A percentile compares a stretch with the other conserved stretches of the same genome.
Evolutionary conservation across 2,797 vertebrate genomes (phyloP).

Genomic region (Brachyalestes nurse): DNA sequence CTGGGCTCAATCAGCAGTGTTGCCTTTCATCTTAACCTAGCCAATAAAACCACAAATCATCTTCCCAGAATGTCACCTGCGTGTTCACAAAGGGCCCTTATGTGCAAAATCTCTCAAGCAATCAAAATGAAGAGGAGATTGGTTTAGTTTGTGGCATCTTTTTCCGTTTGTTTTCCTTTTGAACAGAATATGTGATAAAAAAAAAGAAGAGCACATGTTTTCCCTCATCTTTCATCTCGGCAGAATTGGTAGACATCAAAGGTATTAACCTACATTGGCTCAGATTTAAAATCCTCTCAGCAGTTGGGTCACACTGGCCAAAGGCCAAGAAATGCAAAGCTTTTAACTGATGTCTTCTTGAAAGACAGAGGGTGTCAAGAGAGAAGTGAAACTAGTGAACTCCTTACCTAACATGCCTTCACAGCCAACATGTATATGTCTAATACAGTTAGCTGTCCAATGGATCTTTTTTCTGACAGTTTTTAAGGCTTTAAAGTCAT

Average conservation of each 20-base stretch:
- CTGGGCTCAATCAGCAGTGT: not conserved
- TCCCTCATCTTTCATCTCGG: constrained; percentile 29
- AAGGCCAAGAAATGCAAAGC: not conserved
- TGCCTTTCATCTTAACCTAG: constrained; percentile 35
- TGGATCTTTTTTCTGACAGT: no score
- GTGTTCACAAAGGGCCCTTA: not conserved
- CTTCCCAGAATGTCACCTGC: constrained; percentile 13
- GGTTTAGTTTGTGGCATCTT: constrained; percentile 2
- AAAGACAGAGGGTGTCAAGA: not conserved
- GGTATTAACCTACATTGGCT: constrained; percentile 50
- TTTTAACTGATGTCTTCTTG: not conserved
- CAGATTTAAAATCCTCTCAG: constrained; percentile 44
- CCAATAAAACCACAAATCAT: constrained; percentile 27
- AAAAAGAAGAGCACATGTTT: not conserved
- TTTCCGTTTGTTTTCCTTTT: constrained; percentile 8
- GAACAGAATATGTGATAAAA: constrained; percentile 10
- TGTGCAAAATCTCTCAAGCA: constrained; percentile 8
- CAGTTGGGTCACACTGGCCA: not conserved
- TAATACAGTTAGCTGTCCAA: no score
- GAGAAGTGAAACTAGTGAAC: not conserved
- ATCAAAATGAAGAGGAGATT: constrained; percentile 17
- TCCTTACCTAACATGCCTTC: not conserved
- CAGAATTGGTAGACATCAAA: constrained; percentile 36
- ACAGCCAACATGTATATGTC: not conserved
- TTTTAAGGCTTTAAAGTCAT: no score